These are phyloP conservation scores for Trissolcus japonicus DNA, from an alignment of 2,888 invertebrate species.

Conservation along the genomic window DNA sequence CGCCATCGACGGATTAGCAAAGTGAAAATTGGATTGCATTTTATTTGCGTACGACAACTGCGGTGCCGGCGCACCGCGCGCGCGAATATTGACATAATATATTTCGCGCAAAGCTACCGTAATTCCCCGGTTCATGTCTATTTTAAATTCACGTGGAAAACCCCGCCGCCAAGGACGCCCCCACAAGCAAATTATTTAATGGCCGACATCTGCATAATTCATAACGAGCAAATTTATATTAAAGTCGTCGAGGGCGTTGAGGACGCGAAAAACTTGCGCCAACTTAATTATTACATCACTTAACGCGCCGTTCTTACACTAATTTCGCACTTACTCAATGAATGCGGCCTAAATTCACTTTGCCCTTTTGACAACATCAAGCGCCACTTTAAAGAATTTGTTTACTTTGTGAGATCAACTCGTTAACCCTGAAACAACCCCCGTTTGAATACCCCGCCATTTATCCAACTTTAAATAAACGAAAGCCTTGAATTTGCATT, in stretches of 20 bases:
- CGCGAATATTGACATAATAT: slow-evolving; percentile 17
- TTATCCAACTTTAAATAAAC: neutral
- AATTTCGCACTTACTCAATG: slow-evolving; percentile 29
- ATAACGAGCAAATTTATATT: slow-evolving; percentile 32
- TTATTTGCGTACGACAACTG: slow-evolving; percentile 10
- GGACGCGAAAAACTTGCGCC: slow-evolving; percentile 35
- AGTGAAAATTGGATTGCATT: slow-evolving; percentile 26
- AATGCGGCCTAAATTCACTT: slow-evolving; percentile 27
- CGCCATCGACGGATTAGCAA: slow-evolving; percentile 15
- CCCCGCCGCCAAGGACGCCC: neutral
- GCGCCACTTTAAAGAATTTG: slow-evolving; percentile 39
- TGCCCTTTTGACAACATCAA: slow-evolving; percentile 8
- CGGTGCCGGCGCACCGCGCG: neutral
- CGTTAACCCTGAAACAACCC: slow-evolving; percentile 38
- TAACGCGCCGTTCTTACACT: slow-evolving; percentile 14
- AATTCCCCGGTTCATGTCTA: slow-evolving; percentile 6
- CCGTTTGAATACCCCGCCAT: neutral
- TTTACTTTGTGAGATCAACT: slow-evolving; percentile 31
- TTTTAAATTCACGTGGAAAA: slow-evolving; percentile 1
- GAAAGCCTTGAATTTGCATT: neutral
- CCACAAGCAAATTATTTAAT: slow-evolving; percentile 5
- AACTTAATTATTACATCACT: slow-evolving; percentile 43
- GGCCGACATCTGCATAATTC: slow-evolving; percentile 30
- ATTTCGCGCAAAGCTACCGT: neutral
- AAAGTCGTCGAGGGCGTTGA: slow-evolving; percentile 14